Evolutionary conservation across 2,113 vertebrate genomes (phyloP).

Genomic region (zebrafish (Danio rerio)): GRCz12tu NC_133197.1:19962001-19962500

Average conservation of each 20-base stretch:
- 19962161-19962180: background rate
- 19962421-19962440: background rate
- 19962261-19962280: background rate
- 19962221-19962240: background rate
- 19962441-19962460: background rate
- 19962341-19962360: background rate
- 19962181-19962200: background rate
- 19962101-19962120: background rate
- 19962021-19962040: background rate
- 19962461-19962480: background rate
- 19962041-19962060: background rate
- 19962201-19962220: conserved; percentile 26
- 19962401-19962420: background rate
- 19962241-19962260: background rate
- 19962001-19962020: conserved; percentile 22
- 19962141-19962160: background rate
- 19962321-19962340: background rate
- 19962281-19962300: background rate
- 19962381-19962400: background rate
- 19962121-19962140: background rate
- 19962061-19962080: background rate
- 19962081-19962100: background rate
- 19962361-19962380: background rate
- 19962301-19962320: conserved; percentile 10
- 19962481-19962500: background rate